Evolutionary conservation across 2,888 invertebrate genomes (phyloP), one percentile per base, ranked within the genome.

Genomic region (Oscheius onirici): DNA sequence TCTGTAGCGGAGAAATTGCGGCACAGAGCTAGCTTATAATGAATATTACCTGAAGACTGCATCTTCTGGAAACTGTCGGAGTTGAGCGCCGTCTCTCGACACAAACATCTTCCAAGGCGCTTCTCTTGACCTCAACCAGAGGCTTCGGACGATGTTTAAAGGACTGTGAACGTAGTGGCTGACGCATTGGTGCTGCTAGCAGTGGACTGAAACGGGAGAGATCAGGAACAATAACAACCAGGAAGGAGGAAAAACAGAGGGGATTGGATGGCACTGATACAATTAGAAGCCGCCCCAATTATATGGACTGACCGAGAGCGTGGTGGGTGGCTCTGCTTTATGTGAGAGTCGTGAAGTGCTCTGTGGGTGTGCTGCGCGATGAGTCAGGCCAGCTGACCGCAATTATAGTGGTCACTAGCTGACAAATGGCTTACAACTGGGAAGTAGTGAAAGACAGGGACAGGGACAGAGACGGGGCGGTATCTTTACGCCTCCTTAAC

Each of bases 131-230:
- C 74, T 84, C 84, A 10, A 83, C 74, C 26, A 72, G 71, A 0
- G 84, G 84, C 66, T 79, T 73, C 15, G 82, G 71, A 3, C 85
- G 81, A 71, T 85, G 85, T 67, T 85, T 85, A 72, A 85, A 85
- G 34, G 82, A 82, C 71, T 85, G 85, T 46, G 83, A 83, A 46
- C 85, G 72, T 22, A 83, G 72, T 15, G 82, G 78, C 28, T 78
- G 77, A 41, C 74, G 63, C 80, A 80, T 80, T 15, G 63, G 63
- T 2, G 63, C 63, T 46, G 63, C 63, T 11, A 63, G 63, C 3
- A 63, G 46, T 24, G 63, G 63, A 26, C 63, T 63, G 63, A 17
- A 63, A 63, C 15, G 22, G 34, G 34, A n/a, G 34, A 8, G 34
- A 34, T 34, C 34, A 34, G 34, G 34, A 34, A 34, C 3, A 34